phyloP scores from a whole-genome alignment of 2,113 vertebrate species.

The Ochotona princeps region DNA sequence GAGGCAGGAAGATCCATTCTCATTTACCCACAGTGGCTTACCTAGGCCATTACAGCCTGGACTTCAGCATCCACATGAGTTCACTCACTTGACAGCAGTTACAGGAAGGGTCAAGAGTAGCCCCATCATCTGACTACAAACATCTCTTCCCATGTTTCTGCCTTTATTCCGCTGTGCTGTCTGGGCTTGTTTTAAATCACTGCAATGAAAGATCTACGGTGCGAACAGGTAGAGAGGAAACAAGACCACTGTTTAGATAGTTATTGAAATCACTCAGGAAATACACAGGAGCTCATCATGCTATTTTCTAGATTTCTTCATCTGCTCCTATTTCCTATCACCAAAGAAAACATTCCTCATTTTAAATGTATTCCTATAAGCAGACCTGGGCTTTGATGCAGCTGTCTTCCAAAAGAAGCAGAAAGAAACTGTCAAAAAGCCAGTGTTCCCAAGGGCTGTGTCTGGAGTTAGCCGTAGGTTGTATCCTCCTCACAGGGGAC shows the following conservation, averaged over 20 bases:
- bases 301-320: neutral
- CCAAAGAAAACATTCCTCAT: constrained; percentile 9
- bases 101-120: neutral
- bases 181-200: constrained; percentile 39
- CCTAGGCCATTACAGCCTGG: neutral
- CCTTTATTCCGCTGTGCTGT: neutral
- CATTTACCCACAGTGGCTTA: neutral
- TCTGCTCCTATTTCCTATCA: neutral
- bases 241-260: neutral
- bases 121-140: neutral
- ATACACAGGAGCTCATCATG: neutral
- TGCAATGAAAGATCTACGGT: neutral
- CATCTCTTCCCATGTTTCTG: neutral
- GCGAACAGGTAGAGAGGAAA: neutral
- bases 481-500: neutral
- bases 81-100: neutral
- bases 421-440: constrained; percentile 9
- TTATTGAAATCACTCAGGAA: neutral
- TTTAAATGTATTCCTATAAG: constrained; percentile 25
- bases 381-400: neutral
- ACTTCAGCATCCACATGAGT: neutral
- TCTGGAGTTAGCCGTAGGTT: neutral
- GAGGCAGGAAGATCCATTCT: neutral
- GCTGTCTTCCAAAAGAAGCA: neutral
- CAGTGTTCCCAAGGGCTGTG: neutral